Evolutionary conservation across 2,113 vertebrate species (phyloP).

Genomic region (Anguilla rostrata): DNA sequence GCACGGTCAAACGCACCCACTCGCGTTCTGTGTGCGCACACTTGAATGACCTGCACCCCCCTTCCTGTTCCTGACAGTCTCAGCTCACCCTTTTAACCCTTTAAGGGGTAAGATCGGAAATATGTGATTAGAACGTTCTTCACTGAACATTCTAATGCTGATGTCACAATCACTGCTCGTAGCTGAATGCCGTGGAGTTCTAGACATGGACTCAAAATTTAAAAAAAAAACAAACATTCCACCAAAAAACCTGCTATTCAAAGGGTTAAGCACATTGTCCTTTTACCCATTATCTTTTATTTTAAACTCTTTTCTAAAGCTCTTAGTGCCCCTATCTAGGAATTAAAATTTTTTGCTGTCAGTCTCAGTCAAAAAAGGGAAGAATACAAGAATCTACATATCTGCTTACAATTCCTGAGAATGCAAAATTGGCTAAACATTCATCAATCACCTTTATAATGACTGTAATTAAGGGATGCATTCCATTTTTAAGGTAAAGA

Average conservation of each 20-base stretch:
- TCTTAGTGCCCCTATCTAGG: not conserved
- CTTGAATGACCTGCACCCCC: not conserved
- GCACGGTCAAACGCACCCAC: not conserved
- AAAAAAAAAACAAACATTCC: too few species aligned
- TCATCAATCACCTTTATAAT: too few species aligned
- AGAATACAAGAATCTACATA: not conserved
- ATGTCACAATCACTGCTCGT: too few species aligned
- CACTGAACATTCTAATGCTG: too few species aligned
- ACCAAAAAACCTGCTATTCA: too few species aligned
- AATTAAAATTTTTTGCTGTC: not conserved
- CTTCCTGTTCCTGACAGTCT: not conserved
- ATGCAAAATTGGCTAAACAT: not conserved
- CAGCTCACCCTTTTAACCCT: not conserved
- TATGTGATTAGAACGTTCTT: too few species aligned
- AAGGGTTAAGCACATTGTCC: too few species aligned
- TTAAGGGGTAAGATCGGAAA: too few species aligned
- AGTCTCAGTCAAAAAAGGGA: not conserved
- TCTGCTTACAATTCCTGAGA: not conserved
- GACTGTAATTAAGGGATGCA: too few species aligned
- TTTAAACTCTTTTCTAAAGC: not conserved
- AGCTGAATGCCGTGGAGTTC: too few species aligned
- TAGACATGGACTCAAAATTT: too few species aligned
- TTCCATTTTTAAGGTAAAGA: not conserved
- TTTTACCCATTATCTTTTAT: not conserved
- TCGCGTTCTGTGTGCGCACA: not conserved